Percentiles rank a stretch among this genome's conserved stretches.
These are phyloP conservation scores for Orchesellides sinensis DNA, from an alignment of 2,888 invertebrate genomes.

Conservation along the genomic window DNA sequence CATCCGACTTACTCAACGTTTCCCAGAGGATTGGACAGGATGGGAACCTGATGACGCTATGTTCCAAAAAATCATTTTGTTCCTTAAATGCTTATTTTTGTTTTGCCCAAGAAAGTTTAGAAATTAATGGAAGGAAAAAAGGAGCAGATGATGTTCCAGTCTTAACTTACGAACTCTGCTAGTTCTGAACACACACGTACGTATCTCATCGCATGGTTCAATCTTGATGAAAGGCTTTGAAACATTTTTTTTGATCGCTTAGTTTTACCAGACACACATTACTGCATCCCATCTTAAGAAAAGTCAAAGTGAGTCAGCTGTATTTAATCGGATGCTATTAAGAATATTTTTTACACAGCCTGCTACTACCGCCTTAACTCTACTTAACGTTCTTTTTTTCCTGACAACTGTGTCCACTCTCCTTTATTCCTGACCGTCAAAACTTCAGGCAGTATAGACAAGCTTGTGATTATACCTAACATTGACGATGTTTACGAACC, in stretches of 20 bases:
- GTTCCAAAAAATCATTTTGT: neutral
- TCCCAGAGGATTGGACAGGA: slow-evolving; percentile 25
- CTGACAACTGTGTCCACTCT: neutral
- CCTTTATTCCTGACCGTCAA: slow-evolving; percentile 32
- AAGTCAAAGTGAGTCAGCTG: slow-evolving; percentile 56
- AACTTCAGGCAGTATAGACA: neutral
- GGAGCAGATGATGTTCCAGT: slow-evolving; percentile 51
- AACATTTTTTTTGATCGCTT: slow-evolving; percentile 1
- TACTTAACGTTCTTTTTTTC: neutral
- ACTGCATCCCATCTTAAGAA: slow-evolving; percentile 9
- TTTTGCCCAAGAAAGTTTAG: slow-evolving; percentile 26
- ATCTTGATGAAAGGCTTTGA: neutral
- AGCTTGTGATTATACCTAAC: neutral
- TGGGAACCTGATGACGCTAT: neutral
- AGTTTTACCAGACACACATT: neutral
- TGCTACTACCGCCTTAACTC: neutral
- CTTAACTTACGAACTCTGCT: too few species aligned
- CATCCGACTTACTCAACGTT: slow-evolving; percentile 36
- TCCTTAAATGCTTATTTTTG: neutral
- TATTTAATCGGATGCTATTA: slow-evolving; percentile 62
- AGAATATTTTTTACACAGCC: slow-evolving; percentile 45
- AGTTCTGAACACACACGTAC: too few species aligned
- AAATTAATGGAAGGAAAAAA: slow-evolving; percentile 37
- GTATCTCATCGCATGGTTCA: too few species aligned
- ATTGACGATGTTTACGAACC: slow-evolving; percentile 20